Evolutionary conservation across 2,113 vertebrate species (phyloP).

Genomic region (Mesoclemmys tuberculata): DNA sequence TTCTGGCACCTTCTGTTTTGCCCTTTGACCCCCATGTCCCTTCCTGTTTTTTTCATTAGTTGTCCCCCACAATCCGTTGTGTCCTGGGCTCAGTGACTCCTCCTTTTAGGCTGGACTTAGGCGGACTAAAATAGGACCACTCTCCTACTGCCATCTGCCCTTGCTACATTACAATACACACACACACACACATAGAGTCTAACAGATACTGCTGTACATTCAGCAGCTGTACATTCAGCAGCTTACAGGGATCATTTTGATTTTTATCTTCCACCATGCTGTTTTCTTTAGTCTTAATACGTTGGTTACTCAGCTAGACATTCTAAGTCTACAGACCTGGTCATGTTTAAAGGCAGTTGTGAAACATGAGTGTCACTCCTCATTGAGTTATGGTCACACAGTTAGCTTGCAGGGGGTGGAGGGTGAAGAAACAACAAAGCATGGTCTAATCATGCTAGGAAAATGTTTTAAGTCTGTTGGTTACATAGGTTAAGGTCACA

Average conservation of each 20-base stretch:
- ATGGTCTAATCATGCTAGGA: neutral
- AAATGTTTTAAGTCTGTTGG: neutral
- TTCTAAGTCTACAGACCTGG: neutral
- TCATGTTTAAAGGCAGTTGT: neutral
- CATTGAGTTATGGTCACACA: accelerated
- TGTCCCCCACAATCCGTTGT: too few relatives aligned
- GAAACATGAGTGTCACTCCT: slow-evolving; percentile 20
- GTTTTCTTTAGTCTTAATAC: neutral
- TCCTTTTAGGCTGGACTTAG: too few relatives aligned
- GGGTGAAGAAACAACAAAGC: neutral
- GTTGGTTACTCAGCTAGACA: neutral
- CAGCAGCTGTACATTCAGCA: neutral
- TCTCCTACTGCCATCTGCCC: too few relatives aligned
- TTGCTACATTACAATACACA: too few relatives aligned
- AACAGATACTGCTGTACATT: neutral
- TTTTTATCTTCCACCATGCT: neutral
- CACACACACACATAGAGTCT: neutral
- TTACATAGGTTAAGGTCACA: neutral
- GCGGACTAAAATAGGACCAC: too few relatives aligned
- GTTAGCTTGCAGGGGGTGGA: neutral
- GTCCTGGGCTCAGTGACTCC: too few relatives aligned
- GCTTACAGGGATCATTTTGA: neutral
- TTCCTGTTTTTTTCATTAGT: too few relatives aligned
- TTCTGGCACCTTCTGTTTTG: too few relatives aligned
- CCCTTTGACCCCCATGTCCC: too few relatives aligned